phyloP scores from a whole-genome alignment of 2,888 invertebrate species.

The Beris morrisii region DNA sequence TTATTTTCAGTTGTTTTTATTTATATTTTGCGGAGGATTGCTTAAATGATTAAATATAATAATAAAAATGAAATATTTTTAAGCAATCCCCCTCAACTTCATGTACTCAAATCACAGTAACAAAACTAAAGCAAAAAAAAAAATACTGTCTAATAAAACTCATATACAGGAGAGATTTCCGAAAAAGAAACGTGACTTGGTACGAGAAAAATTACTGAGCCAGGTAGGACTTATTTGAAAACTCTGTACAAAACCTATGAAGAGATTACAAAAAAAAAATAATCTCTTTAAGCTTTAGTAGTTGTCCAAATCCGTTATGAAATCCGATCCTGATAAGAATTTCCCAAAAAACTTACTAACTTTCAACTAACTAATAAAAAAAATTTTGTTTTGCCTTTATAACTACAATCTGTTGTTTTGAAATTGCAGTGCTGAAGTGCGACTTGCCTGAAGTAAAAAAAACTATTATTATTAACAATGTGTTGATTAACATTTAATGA shows the following conservation, averaged over 20 bases:
- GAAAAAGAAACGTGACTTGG: slow-evolving; percentile 80
- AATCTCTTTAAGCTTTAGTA: too few relatives aligned
- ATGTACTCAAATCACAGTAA: slow-evolving; percentile 6
- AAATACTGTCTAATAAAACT: slow-evolving; percentile 11
- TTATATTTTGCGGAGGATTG: too few relatives aligned
- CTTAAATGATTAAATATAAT: slow-evolving; percentile 3
- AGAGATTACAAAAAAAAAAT: neutral
- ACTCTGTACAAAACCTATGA: slow-evolving; percentile 7
- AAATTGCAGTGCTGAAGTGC: too few relatives aligned
- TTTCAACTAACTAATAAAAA: too few relatives aligned
- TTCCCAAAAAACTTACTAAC: too few relatives aligned
- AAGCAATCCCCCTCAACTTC: slow-evolving; percentile 8
- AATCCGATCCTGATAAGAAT: too few relatives aligned
- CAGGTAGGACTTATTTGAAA: slow-evolving; percentile 45
- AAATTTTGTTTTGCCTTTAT: too few relatives aligned
- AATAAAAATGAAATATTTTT: slow-evolving; percentile 7
- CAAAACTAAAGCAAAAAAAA: neutral
- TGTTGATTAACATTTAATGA: too few relatives aligned
- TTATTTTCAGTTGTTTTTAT: slow-evolving; percentile 1
- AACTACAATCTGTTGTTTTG: too few relatives aligned
- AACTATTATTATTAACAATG: too few relatives aligned
- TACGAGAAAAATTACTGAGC: slow-evolving; percentile 65
- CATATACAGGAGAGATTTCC: slow-evolving; percentile 72
- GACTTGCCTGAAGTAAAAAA: too few relatives aligned
- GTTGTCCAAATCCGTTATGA: too few relatives aligned